Base-by-base conservation (phyloP, 2,113 vertebrate species). In the Heterotilapia buettikoferi region DNA sequence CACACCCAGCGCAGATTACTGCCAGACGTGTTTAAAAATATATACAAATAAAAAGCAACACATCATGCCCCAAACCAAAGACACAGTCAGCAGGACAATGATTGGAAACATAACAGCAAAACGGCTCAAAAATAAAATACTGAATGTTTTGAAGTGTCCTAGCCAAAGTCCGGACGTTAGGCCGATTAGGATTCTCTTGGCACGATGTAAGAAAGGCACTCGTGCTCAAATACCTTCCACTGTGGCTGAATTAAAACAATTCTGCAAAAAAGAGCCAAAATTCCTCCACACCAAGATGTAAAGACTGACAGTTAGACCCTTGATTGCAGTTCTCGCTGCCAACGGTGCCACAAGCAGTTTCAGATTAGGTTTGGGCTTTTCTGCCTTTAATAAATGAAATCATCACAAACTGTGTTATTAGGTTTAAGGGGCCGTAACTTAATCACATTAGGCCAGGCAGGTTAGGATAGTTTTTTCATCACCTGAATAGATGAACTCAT, bases 151-250 rank as follows among this genome's bases (percentile, higher is more conserved):
- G 36, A 40, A 68, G 63, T 3, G 36, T 38, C 36, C 63, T 0
- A 0, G 11, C n/a, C 6, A 68, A 68, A 68, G 7, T 1, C 63
- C 3, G 10, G 36, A 40, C 7, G 12, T 40, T 8, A 21, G 33
- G 19, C 63, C 1, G 19, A 13, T 21, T 68, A 38, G 6, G 0
- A 68, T 13, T 13, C 63, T 68, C 5, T 40, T 68, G 33, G 19
- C 63, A 7, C 1, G 47, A 52, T 4, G 7, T 52, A 4, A 52
- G 18, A 52, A 18, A 50, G 16, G 7, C 2, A 5, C 2, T 68
- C 5, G 12, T 40, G 19, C 19, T 40, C n/a, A 40, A 33, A 24
- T 2, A 40, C 63, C 0, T 40, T 68, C 6, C 36, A 0, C 11
- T 21, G 36, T 21, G 36, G 33, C 36, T 24, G n/a, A 24, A 68